phyloP scores from a whole-genome alignment of 2,888 invertebrate species.

The Spilarctia lutea region DNA sequence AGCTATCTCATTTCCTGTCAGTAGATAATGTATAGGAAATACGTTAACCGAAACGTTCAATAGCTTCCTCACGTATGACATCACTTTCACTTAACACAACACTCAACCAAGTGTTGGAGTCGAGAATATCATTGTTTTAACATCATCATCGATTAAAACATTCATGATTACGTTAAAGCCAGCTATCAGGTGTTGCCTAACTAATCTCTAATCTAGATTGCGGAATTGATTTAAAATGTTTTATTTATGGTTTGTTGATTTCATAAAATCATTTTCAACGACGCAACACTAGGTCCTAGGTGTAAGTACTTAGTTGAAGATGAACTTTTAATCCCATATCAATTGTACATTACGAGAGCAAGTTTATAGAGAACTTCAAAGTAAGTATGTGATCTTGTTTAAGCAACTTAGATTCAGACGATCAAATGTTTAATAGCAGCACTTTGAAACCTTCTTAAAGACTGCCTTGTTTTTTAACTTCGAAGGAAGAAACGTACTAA shows the following conservation, averaged over 20 bases:
- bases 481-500: conserved; percentile 57
- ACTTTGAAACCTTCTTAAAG: not conserved
- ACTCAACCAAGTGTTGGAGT: conserved; percentile 59
- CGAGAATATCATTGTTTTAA: conserved; percentile 58
- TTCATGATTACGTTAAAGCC: conserved; percentile 26
- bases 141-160: conserved; percentile 42
- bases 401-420: not conserved
- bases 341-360: not conserved
- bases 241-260: not conserved
- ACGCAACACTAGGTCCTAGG: not conserved
- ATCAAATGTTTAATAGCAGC: not conserved
- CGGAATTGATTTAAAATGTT: conserved; percentile 8
- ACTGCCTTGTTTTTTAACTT: not conserved
- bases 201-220: conserved; percentile 1
- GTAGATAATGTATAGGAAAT: conserved; percentile 45
- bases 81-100: conserved; percentile 77
- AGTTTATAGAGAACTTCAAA: not conserved
- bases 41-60: conserved; percentile 53
- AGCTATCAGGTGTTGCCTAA: conserved; percentile 11
- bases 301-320: not conserved
- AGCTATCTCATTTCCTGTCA: conserved; percentile 37
- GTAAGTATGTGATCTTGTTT: not conserved
- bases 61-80: conserved; percentile 68
- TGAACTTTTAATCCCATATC: not conserved
- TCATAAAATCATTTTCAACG: not conserved